phyloP scores from a whole-genome alignment of 1,140 invertebrate genomes.

The Lepidurus arcticus region DNA sequence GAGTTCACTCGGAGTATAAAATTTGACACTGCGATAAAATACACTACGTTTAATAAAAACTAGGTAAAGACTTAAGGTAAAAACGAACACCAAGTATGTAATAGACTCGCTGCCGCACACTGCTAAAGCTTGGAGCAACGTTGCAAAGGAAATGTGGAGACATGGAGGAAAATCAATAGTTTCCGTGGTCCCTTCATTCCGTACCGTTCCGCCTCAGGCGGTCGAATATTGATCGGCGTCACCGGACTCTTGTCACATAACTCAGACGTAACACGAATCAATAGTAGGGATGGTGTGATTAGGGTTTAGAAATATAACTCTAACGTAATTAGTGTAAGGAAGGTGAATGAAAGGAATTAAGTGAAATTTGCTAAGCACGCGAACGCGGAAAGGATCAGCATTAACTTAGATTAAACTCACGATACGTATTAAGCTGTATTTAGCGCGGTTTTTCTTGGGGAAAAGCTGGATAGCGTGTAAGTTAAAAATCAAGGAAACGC shows the following conservation, averaged over 20 bases:
- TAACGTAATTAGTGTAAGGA: neutral
- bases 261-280: neutral
- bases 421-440: too few relatives aligned
- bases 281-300: neutral
- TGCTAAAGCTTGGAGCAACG: neutral
- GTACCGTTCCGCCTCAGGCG: neutral
- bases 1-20: neutral
- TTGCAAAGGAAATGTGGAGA: constrained; percentile 12
- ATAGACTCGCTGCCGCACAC: constrained; percentile 1
- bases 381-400: too few relatives aligned
- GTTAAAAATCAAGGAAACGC: too few relatives aligned
- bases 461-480: too few relatives aligned
- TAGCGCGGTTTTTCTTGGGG: too few relatives aligned
- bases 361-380: too few relatives aligned
- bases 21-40: neutral
- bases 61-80: neutral
- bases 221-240: constrained; percentile 18
- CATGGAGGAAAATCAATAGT: constrained; percentile 6
- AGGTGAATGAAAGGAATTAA: too few relatives aligned
- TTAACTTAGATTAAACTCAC: too few relatives aligned
- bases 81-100: neutral
- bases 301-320: neutral
- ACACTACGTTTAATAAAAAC: neutral
- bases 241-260: neutral
- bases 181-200: neutral